Evolutionary conservation across 2,113 vertebrate species (phyloP), one percentile per base, ranked within the genome.

Genomic region (Macquaria australasica): DNA sequence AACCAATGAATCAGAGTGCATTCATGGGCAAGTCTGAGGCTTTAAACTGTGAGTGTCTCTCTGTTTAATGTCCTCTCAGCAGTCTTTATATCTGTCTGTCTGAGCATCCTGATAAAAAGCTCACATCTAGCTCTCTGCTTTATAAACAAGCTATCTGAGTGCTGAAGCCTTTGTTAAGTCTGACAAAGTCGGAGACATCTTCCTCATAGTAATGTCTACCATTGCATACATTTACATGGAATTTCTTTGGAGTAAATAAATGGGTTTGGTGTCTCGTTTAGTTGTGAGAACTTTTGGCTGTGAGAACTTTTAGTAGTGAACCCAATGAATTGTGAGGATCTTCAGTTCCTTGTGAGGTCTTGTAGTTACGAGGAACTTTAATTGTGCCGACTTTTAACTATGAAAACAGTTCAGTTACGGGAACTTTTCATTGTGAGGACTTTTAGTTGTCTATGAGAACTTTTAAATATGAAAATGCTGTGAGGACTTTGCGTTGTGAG

Each of bases 121-220:
- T 14, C 1, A 50, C 31, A 20, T 45, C 41, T 43, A 23, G 21
- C 70, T 31, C 9, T 39, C 71, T 70, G 62, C 74, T 8, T 66
- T 18, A 37, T 28, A 50, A 83, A 66, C 45, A 25, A 37, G 6
- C 25, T 14, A 8, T 50, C 15, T 70, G 1, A 60, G 51, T 23
- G 76, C 64, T 25, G 51, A 67, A 11, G 64, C 39, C 8, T 76
- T 76, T 76, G 59, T 76, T 23, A 48, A 23, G 28, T 25, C 23
- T 45, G 7, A 67, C 41, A 25, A 23, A 68, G 23, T 68, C 14
- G 5, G 14, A 50, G 16, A 0, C 6, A 21, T 21, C 28, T 45
- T 45, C n/a, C 7, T 39, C 59, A 6, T 34, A 77, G 63, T 56
- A 5, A 68, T 9, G 34, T 21, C 21, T 21, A 0, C 31, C 28